These are phyloP conservation scores for Yponomeuta malinellus DNA, from an alignment of 2,888 invertebrate species.

Conservation along the genomic window DNA sequence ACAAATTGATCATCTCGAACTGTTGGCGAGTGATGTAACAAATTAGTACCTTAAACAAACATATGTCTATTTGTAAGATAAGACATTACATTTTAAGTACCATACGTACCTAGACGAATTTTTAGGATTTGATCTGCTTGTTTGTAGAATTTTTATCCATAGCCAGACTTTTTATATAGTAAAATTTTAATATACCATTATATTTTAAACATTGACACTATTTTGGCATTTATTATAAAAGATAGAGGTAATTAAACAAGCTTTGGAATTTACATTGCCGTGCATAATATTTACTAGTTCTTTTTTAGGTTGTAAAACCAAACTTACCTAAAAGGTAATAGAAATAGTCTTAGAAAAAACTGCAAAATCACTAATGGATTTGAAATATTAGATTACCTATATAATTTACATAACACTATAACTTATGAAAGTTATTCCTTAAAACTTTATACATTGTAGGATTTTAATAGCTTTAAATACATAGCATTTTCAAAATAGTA, in stretches of 20 bases:
- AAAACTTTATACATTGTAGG: slow-evolving; percentile 34
- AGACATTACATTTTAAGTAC: too few species aligned
- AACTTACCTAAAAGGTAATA: not conserved
- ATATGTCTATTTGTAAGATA: too few species aligned
- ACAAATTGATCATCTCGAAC: too few species aligned
- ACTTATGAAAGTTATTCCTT: slow-evolving; percentile 38
- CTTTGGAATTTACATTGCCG: not conserved
- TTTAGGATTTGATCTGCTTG: too few species aligned
- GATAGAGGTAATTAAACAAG: not conserved
- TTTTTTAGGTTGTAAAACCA: not conserved
- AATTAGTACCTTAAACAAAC: too few species aligned
- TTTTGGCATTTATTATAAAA: not conserved
- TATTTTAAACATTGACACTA: not conserved
- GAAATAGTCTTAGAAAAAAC: slow-evolving; percentile 29
- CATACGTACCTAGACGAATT: too few species aligned
- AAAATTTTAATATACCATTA: not conserved
- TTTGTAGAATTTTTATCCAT: too few species aligned
- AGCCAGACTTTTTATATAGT: not conserved
- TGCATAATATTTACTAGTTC: not conserved
- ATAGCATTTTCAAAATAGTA: not conserved
- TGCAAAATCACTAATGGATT: slow-evolving; percentile 72
- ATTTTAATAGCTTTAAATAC: slow-evolving; percentile 46
- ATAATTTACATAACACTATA: slow-evolving; percentile 27
- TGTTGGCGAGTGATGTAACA: too few species aligned
- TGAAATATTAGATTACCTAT: slow-evolving; percentile 37